These are phyloP conservation scores for Vandiemenella viatica DNA, from an alignment of 2,888 invertebrate species.

Conservation along the genomic window DNA sequence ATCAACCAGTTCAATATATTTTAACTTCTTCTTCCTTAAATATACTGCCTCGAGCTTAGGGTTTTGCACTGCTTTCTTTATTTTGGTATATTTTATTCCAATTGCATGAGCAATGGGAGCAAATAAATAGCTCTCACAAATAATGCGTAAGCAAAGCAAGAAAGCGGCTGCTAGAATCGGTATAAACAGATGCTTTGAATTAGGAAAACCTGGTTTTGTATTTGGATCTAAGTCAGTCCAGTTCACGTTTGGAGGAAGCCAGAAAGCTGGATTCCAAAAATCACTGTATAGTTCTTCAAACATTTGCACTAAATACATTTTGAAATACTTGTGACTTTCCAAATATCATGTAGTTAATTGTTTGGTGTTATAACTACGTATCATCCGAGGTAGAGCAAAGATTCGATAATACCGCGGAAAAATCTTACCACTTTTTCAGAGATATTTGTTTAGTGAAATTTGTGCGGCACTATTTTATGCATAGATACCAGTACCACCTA, in stretches of 20 bases:
- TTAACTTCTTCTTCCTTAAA: background rate
- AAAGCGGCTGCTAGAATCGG: background rate
- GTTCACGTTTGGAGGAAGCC: background rate
- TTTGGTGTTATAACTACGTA: too few relatives aligned
- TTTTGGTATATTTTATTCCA: background rate
- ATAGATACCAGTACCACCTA: too few relatives aligned
- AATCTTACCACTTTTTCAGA: too few relatives aligned
- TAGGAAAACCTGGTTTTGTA: background rate
- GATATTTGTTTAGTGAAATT: too few relatives aligned
- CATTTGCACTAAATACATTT: too few relatives aligned
- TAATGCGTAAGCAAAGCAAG: background rate
- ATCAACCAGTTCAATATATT: background rate
- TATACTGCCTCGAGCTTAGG: background rate
- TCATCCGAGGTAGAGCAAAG: too few relatives aligned
- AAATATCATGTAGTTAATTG: too few relatives aligned
- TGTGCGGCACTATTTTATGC: too few relatives aligned
- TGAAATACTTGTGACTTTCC: too few relatives aligned
- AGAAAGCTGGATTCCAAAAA: background rate
- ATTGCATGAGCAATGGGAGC: background rate
- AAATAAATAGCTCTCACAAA: background rate
- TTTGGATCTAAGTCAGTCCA: background rate
- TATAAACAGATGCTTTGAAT: background rate
- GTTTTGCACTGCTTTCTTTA: background rate
- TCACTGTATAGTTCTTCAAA: too few relatives aligned
- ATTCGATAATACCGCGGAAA: too few relatives aligned